Base-by-base conservation (phyloP, 2,888 invertebrate species). In the Noctua pronuba region DNA sequence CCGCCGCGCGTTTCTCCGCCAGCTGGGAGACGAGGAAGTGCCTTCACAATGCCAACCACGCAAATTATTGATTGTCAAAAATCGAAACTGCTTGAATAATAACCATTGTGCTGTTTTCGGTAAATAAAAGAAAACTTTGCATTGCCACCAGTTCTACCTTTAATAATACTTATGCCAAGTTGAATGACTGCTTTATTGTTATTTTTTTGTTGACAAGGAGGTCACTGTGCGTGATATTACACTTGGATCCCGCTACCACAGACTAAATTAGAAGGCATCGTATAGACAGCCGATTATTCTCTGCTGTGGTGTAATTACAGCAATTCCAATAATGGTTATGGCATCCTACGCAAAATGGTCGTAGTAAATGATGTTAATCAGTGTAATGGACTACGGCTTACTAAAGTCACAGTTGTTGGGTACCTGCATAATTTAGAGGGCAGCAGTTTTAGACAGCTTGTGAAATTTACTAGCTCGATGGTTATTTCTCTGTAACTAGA, bases 21-120 rank as follows among this genome's bases (percentile, higher is more conserved):
- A 96, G 95, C 92, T 96, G 96, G 93, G 83, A 88, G 84, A 94
- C 90, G 92, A 94, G 95, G 95, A 96, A 95, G 95, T 94, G 89
- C 87, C 86, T 86, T 82, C 89, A 94, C 93, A 95, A 94, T 92
- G 90, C 89, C 87, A 74, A 83, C 79, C 84, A 90, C 91, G 90
- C 89, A 92, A 94, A 94, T 94, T 93, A 91, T 89, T 86, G 86
- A 93, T 94, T 93, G 93, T 93, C 93, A 92, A 95, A 94, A 94
- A 93, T 94, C 88, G 90, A 91, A 92, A 93, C 90, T 90, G 77
- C 88, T 90, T 82, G 82, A 82, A 89, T 90, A 90, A 90, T 89
- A 90, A 87, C 84, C 74, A 83, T 89, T 80, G 79, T 80, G 79
- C 77, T 87, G 74, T 87, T 90, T 77, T 84, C 73, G 70, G 76